Evolutionary conservation across 2,888 invertebrate genomes (phyloP).

Genomic region (Halocaridina rubra): DNA sequence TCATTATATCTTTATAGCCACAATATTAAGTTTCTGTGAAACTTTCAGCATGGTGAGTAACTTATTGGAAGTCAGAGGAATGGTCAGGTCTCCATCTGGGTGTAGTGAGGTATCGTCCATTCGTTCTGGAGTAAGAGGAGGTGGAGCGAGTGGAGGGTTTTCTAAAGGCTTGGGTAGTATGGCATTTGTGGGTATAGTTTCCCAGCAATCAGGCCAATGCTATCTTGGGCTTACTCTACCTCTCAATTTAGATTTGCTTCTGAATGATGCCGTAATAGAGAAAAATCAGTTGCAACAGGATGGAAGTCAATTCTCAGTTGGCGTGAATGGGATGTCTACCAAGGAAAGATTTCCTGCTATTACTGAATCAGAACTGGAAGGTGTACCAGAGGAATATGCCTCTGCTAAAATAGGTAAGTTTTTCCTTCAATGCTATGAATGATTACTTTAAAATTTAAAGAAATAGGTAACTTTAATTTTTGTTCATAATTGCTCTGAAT

Average conservation of each 20-base stretch:
- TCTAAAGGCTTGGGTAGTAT: slow-evolving; percentile 19
- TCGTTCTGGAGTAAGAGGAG: slow-evolving; percentile 39
- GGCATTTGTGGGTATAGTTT: background rate
- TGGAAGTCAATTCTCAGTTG: background rate
- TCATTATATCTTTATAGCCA: no score
- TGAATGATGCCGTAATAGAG: slow-evolving; percentile 43
- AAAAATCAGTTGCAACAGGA: slow-evolving; percentile 5
- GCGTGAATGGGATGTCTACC: slow-evolving; percentile 5
- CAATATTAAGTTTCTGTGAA: no score
- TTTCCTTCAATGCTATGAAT: no score
- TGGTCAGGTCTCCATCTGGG: slow-evolving; percentile 57
- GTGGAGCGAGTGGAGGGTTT: slow-evolving; percentile 19
- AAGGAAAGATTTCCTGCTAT: slow-evolving; percentile 55
- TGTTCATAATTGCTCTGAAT: no score
- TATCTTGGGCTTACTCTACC: slow-evolving; percentile 62
- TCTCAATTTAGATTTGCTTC: slow-evolving; percentile 45
- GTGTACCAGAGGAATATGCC: slow-evolving; percentile 21
- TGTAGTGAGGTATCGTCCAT: slow-evolving; percentile 57
- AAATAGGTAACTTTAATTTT: no score
- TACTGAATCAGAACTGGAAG: slow-evolving; percentile 45
- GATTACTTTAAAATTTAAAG: no score
- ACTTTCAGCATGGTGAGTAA: slow-evolving; percentile 21
- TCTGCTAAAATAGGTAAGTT: slow-evolving; percentile 12
- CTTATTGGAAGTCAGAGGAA: slow-evolving; percentile 29
- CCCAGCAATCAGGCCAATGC: slow-evolving; percentile 37